phyloP scores from a whole-genome alignment of 2,113 vertebrate genomes.

The Halcyon senegalensis region DNA sequence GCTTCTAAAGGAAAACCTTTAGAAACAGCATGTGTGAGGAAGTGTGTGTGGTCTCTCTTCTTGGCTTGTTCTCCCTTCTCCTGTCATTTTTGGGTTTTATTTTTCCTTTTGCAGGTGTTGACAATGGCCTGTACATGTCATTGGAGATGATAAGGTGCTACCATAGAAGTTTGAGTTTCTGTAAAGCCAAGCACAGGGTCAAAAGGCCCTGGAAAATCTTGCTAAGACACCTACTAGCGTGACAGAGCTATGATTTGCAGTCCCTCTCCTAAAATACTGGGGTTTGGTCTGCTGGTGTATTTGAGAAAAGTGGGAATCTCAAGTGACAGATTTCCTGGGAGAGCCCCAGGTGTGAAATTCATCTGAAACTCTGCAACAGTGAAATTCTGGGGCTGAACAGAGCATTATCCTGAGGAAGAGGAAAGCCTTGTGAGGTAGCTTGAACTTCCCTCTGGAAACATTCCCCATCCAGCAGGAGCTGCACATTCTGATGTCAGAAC shows the following conservation, averaged over 20 bases:
- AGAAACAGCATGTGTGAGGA: background rate
- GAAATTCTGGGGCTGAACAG: background rate
- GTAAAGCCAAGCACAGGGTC: background rate
- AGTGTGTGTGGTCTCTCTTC: background rate
- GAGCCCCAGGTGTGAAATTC: background rate
- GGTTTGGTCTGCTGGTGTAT: background rate
- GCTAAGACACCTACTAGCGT: background rate
- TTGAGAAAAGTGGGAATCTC: background rate
- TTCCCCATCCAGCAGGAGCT: background rate
- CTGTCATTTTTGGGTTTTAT: background rate
- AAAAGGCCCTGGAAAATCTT: background rate
- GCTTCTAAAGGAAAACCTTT: background rate
- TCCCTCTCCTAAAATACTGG: background rate
- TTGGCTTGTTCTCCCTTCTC: background rate
- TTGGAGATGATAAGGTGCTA: background rate
- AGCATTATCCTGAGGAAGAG: background rate
- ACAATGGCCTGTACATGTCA: too few species aligned
- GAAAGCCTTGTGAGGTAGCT: background rate
- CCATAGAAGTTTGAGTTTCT: background rate
- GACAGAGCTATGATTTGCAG: background rate
- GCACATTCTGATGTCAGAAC: too few species aligned
- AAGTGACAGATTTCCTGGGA: background rate
- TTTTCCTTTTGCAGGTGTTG: background rate
- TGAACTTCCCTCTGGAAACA: background rate
- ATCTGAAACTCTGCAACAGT: fast-evolving